Percentiles rank a stretch among this genome's conserved stretches.
Evolutionary conservation across 2,113 vertebrate genomes (phyloP).

Genomic region (Tetraodon nigroviridis): DNA sequence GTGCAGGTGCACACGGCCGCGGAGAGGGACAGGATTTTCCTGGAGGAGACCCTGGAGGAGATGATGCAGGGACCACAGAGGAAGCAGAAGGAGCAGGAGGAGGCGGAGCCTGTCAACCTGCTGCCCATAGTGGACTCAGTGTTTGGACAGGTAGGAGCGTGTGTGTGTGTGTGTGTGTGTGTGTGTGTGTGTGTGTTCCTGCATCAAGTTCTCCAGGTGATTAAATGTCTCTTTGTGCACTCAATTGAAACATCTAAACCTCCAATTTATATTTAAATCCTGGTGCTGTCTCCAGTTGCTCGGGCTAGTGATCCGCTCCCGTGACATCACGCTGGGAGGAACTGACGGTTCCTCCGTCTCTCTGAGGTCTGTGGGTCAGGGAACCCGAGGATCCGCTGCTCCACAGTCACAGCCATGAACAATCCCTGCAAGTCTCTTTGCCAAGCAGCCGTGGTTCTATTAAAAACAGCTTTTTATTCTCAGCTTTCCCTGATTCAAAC

Average conservation of each 20-base stretch:
- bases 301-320: conserved; percentile 1
- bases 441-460: background rate
- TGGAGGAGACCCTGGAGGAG: conserved; percentile 53
- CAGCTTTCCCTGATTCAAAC: too few relatives aligned
- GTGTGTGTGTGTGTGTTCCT: conserved; percentile 8
- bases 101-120: conserved; percentile 53
- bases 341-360: background rate
- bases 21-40: conserved; percentile 20
- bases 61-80: conserved; percentile 54
- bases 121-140: conserved; percentile 68
- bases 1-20: background rate
- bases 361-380: too few relatives aligned
- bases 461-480: too few relatives aligned
- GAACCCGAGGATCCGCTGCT: too few relatives aligned
- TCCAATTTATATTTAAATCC: conserved; percentile 38
- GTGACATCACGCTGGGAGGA: too few relatives aligned
- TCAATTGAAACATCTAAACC: conserved; percentile 49
- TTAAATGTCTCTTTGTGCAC: conserved; percentile 36
- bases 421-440: background rate
- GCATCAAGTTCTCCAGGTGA: conserved; percentile 33
- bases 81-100: conserved; percentile 38
- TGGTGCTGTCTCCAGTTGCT: background rate
- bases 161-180: background rate
- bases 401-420: too few relatives aligned
- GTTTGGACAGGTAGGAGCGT: conserved; percentile 72